Percentiles rank a stretch among this genome's conserved stretches.
Conservation (phyloP, 2,113 vertebrate genomes). For the Antigone vipio region DNA sequence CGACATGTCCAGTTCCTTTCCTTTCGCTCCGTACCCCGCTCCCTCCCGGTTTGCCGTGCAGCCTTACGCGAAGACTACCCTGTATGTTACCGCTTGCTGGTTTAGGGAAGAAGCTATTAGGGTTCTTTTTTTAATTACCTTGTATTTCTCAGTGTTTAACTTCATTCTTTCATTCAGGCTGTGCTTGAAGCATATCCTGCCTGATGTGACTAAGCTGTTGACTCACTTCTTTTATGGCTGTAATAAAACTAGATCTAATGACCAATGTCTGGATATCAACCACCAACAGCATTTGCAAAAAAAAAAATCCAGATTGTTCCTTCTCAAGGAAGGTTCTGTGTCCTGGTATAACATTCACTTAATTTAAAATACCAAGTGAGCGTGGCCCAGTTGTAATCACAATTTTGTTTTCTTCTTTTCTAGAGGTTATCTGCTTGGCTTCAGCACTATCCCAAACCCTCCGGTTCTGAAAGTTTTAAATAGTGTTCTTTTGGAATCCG, state of each 20-base stretch:
- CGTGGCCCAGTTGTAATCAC: not conserved
- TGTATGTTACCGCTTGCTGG: not conserved
- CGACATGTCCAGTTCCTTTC: not conserved
- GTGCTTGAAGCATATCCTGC: constrained; percentile 32
- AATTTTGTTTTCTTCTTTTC: not conserved
- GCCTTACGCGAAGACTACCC: not conserved
- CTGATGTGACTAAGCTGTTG: constrained; percentile 66
- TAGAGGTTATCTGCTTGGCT: not conserved
- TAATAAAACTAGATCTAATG: constrained; percentile 40
- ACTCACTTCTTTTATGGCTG: constrained; percentile 62
- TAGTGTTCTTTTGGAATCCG: not conserved
- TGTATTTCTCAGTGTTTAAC: constrained; percentile 38
- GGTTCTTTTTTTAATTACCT: not conserved
- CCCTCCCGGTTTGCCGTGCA: rapidly evolving
- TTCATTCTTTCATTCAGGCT: constrained; percentile 26
- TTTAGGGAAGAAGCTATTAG: not conserved
- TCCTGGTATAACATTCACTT: not conserved
- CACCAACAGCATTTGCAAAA: constrained; percentile 14
- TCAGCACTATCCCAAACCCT: not conserved
- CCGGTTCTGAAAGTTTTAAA: constrained; percentile 1
- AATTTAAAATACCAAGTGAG: not conserved
- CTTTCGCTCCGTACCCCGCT: not conserved
- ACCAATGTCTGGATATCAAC: constrained; percentile 37
- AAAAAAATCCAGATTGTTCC: constrained; percentile 15
- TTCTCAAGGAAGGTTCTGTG: not conserved